Evolutionary conservation across 30 jellyfish, hydroid and myxozoan genomes (phyloP), one percentile per base, ranked within the genome.

Genomic region (Aurelia coerulea): DNA sequence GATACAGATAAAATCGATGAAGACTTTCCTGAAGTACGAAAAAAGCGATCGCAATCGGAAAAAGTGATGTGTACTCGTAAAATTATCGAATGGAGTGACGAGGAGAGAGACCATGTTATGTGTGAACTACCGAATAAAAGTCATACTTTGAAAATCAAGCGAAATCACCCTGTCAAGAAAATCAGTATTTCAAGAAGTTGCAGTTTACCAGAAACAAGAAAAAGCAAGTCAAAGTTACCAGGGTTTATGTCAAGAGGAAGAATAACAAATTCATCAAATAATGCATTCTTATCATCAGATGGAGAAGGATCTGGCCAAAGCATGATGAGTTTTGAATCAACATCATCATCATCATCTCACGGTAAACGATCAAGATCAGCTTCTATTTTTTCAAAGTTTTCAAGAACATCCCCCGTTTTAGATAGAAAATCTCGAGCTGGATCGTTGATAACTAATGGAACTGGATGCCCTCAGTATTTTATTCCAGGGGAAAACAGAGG

Each of bases 401-500:
- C 93, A 9, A 73, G 88, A 0, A 29, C 86, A 14, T 84, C 93
- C 46, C 93, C 93, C 46, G 74, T 73, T 76, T 73, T 74, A 14
- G 93, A 84, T 34, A 84, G 73, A 39, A 73, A 87, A 33, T 74
- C 93, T 10, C 64, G 93, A 14, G 76, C 82, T 34, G 93, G 93
- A 19, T 84, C 93, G 18, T 35, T 84, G 60, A 49, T 65, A 14
- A 73, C 81, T 7, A 73, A 84, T 74, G 59, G 88, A 35, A 75
- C 90, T 33, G 95, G 90, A 32, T 86, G 95, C 79, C 95, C 95
- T 32, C 95, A 86, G 85, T 76, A 86, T 49, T 86, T 86, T 65
- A 86, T 86, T 32, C 95, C 95, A 4, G 95, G 95, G n/a, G 95
- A 77, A 54, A 86, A 86, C 90, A 68, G 86, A 56, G 95, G 95